phyloP scores from a whole-genome alignment of 2,113 vertebrate species.

The Orientallactaga bullata region DNA sequence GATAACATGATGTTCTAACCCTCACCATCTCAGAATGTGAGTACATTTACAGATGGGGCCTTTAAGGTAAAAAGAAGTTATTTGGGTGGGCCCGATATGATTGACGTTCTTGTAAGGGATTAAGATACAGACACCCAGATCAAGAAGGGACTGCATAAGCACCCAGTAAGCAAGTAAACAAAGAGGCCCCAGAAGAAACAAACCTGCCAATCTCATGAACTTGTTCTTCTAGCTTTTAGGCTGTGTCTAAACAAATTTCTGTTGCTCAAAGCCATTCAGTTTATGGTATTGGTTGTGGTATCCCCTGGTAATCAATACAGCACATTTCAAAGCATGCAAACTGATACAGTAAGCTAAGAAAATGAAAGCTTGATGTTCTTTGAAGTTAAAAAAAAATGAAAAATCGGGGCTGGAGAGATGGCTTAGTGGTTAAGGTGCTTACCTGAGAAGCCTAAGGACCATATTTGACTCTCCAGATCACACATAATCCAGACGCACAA shows the following conservation, averaged over 20 bases:
- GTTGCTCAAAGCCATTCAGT: background rate
- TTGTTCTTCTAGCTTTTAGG: background rate
- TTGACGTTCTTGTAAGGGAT: background rate
- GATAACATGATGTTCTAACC: background rate
- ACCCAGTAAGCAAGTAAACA: background rate
- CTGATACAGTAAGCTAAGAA: background rate
- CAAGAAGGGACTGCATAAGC: background rate
- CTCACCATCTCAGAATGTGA: background rate
- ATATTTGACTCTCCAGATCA: no score
- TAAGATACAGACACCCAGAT: background rate
- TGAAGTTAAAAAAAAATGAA: background rate
- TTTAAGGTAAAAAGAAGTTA: background rate
- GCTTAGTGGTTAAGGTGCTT: no score
- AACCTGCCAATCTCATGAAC: no score
- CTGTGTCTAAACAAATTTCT: background rate
- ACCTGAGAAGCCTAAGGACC: no score
- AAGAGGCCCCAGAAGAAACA: background rate
- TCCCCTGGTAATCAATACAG: background rate
- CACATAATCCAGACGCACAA: no score
- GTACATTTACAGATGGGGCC: background rate
- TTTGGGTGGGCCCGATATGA: background rate
- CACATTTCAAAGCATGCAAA: background rate
- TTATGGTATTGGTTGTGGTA: background rate
- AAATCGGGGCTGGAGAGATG: no score
- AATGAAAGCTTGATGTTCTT: background rate